Evolutionary conservation across 2,797 vertebrate species (phyloP).

Genomic region (Malurus splendens): DNA sequence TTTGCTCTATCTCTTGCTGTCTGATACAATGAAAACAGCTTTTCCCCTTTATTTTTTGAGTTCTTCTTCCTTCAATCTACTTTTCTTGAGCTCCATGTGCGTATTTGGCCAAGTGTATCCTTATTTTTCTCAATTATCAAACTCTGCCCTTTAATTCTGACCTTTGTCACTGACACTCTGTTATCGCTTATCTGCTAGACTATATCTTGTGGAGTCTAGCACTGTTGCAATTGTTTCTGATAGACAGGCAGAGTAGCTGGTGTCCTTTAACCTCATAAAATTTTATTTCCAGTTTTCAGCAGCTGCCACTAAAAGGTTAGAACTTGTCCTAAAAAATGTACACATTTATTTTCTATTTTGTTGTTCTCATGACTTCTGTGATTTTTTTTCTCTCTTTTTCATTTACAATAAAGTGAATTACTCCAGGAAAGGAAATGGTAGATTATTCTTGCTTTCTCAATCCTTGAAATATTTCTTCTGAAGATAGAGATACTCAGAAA

Average conservation of each 20-base stretch:
- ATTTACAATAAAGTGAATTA: not conserved
- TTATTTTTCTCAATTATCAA: not conserved
- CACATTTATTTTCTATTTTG: not conserved
- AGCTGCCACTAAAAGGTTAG: not conserved
- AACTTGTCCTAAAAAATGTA: not conserved
- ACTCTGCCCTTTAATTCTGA: constrained; percentile 17
- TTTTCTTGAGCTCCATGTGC: not conserved
- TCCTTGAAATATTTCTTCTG: not conserved
- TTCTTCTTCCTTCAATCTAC: not conserved
- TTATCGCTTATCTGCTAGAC: not conserved
- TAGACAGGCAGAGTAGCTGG: not conserved
- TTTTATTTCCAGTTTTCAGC: not conserved
- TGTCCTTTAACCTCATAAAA: not conserved
- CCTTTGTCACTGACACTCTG: constrained; percentile 37
- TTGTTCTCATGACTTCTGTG: not conserved
- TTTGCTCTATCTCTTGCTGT: not conserved
- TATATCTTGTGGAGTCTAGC: not conserved
- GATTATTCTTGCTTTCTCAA: not conserved
- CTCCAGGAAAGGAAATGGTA: not conserved
- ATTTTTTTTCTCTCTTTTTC: not conserved
- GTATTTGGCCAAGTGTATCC: not conserved
- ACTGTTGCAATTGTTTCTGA: constrained; percentile 1
- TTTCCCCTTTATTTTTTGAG: not conserved
- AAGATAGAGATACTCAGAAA: not conserved
- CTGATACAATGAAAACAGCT: not conserved